Evolutionary conservation across 2,113 vertebrate species (phyloP), one percentile per base, ranked within the genome.

Genomic region (Pterocles gutturalis): DNA sequence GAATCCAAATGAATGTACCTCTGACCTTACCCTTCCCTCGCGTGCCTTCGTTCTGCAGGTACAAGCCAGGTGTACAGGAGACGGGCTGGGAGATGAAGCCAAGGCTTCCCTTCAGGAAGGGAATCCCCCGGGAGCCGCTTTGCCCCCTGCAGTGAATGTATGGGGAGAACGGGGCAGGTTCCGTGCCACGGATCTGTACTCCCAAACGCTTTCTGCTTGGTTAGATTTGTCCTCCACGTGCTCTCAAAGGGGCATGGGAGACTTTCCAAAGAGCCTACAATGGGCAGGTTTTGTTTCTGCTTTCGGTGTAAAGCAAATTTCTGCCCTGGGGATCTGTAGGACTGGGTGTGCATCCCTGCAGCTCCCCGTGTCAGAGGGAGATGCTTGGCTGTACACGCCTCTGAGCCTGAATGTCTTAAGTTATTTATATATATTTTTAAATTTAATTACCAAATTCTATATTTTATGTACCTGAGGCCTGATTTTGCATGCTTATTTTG

Each of bases 371-470:
- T n/a, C 71, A 64, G 55, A 83, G 85, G 75, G 85, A 78, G 72
- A 29, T 55, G 14, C 60, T 33, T 1, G 11, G 81, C 89, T 83
- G 22, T 48, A 10, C 62, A 19, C 11, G 2, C 75, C 83, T 94
- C 88, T 93, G 87, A 95, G 84, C 62, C 83, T 85, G 94, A 93
- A 85, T 96, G 91, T 96, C 92, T 94, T 67, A 94, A 96, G 45
- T 97, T 97, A 96, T 95, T 97, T 90, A 89, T 92, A 75, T 78
- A 71, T 83, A 83, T 76, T 85, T 93, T 95, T 46, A 45, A 84
- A 65, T 84, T 26, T 26, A 89, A 85, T n/a, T 48, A 33, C 66
- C 81, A 94, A 83, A 93, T 92, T 13, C 83, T 87, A 0, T 93
- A 87, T 95, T 95, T 97, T 84, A 48, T 34, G 53, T 92, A 92